Evolutionary conservation across 2,113 vertebrate genomes (phyloP).

Genomic region (Thinocorus orbignyianus): DNA sequence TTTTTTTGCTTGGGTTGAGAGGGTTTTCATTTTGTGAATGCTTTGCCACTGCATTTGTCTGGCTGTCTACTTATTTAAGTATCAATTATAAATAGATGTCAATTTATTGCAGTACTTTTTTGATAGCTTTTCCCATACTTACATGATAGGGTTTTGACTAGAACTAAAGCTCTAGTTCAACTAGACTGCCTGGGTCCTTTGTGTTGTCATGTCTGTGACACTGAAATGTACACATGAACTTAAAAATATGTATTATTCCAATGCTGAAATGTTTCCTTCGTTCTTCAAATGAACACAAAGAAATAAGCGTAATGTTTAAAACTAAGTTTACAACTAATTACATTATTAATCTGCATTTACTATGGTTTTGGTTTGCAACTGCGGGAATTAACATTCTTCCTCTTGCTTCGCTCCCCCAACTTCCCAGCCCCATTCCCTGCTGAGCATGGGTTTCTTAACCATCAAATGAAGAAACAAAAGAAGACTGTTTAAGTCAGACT

Average conservation of each 20-base stretch:
- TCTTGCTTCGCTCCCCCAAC: background rate
- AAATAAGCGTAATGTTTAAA: background rate
- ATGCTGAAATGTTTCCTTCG: background rate
- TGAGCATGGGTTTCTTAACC: conserved; percentile 2
- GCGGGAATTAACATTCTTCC: background rate
- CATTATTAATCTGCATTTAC: background rate
- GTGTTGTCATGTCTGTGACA: background rate
- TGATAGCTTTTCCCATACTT: background rate
- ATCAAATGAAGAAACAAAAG: conserved; percentile 37
- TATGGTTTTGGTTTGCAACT: background rate
- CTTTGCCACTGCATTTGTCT: background rate
- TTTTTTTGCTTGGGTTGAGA: background rate
- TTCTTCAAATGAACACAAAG: background rate
- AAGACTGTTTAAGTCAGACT: conserved; percentile 32
- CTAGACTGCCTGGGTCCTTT: background rate
- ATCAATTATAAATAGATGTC: background rate
- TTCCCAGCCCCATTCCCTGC: background rate
- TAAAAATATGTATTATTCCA: background rate
- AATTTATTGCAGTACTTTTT: background rate
- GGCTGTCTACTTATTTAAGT: background rate
- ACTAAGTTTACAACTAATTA: background rate
- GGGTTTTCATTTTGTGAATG: background rate
- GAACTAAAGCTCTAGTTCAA: background rate
- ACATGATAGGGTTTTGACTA: background rate
- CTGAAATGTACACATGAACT: background rate